phyloP scores from a whole-genome alignment of 1,140 invertebrate species.

The Calephelis virginiensis region DNA sequence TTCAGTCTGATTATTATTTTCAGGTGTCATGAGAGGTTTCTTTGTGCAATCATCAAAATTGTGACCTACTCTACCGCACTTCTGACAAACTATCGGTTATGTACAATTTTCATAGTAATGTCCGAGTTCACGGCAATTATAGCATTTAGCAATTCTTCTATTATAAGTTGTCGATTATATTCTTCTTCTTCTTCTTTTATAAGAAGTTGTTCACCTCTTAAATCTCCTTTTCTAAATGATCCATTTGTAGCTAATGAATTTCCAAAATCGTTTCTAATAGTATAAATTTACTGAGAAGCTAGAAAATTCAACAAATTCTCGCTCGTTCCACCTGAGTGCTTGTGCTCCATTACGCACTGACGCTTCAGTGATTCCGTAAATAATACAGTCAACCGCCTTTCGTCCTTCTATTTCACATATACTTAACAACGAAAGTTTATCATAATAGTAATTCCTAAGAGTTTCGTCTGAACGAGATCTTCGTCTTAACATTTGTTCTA shows the following conservation, averaged over 20 bases:
- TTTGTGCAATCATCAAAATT: constrained; percentile 25
- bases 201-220: too few species aligned
- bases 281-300: neutral
- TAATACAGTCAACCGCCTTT: constrained; percentile 17
- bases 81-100: constrained; percentile 23
- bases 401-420: constrained; percentile 11
- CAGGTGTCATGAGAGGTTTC: constrained; percentile 3
- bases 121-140: constrained; percentile 24
- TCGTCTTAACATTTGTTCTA: constrained; percentile 1
- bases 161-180: too few species aligned
- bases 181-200: too few species aligned
- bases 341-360: constrained; percentile 16
- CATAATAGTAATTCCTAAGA: constrained; percentile 9
- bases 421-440: constrained; percentile 10
- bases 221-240: too few species aligned
- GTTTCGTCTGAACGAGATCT: neutral
- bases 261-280: neutral
- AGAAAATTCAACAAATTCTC: constrained; percentile 11
- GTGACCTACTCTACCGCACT: constrained; percentile 27
- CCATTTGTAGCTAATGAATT: too few species aligned
- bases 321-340: constrained; percentile 4
- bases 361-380: neutral
- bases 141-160: constrained; percentile 14
- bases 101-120: constrained; percentile 28
- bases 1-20: neutral